Evolutionary conservation across 2,888 invertebrate species (phyloP).

Genomic region (Morpho achilles): DNA sequence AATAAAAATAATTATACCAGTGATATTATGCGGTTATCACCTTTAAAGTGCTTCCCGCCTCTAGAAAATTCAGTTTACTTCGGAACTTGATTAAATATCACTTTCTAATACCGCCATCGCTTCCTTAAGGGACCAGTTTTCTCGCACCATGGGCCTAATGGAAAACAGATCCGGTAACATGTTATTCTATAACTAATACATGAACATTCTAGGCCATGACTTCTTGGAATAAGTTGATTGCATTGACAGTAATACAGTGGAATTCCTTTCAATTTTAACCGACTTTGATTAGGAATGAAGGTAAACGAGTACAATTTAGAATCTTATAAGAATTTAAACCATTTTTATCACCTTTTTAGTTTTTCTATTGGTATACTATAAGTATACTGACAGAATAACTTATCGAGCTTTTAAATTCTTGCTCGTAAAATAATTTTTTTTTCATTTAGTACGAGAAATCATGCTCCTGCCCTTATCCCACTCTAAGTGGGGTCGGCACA

Average conservation of each 20-base stretch:
- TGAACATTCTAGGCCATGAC: slow-evolving; percentile 25
- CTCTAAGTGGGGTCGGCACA: too few relatives aligned
- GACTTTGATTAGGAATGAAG: slow-evolving; percentile 3
- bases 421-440: too few relatives aligned
- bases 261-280: slow-evolving; percentile 30
- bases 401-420: too few relatives aligned
- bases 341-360: too few relatives aligned
- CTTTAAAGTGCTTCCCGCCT: neutral
- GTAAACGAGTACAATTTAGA: neutral
- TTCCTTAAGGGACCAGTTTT: slow-evolving; percentile 25
- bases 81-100: slow-evolving; percentile 11
- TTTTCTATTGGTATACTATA: too few relatives aligned
- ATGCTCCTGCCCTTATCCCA: too few relatives aligned
- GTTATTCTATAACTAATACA: slow-evolving; percentile 17
- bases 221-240: slow-evolving; percentile 19
- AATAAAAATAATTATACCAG: slow-evolving; percentile 2
- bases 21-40: neutral
- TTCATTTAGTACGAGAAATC: too few relatives aligned
- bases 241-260: slow-evolving; percentile 25
- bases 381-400: too few relatives aligned
- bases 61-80: slow-evolving; percentile 6
- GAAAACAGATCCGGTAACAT: slow-evolving; percentile 16
- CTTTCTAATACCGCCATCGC: slow-evolving; percentile 12
- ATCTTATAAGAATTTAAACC: neutral
- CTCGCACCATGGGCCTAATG: slow-evolving; percentile 4